A percentile compares a stretch with the other conserved stretches of the same genome.
These are phyloP conservation scores for Stratiolaelaps scimitus DNA, from an alignment of 1,140 invertebrate genomes.

Conservation along the genomic window DNA sequence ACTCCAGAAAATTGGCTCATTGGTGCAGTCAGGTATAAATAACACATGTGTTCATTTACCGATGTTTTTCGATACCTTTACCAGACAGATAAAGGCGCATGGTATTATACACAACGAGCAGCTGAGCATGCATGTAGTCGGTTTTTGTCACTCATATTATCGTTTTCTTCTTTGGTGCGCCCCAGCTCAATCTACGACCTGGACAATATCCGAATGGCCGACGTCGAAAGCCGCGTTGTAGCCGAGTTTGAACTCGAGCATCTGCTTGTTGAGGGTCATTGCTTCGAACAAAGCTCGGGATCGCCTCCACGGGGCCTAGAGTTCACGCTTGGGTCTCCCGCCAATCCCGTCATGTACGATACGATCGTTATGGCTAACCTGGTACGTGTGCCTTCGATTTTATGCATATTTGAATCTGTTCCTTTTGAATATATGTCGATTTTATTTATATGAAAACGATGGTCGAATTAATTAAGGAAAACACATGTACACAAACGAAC, in stretches of 20 bases:
- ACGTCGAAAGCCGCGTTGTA: conserved; percentile 43
- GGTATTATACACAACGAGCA: too few species aligned
- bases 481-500: conserved; percentile 4
- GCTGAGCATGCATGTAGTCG: not conserved
- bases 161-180: not conserved
- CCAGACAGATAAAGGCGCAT: not conserved
- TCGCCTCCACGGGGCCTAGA: conserved; percentile 92
- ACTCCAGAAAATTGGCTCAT: conserved; percentile 99
- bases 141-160: too few species aligned
- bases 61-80: not conserved
- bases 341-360: conserved; percentile 63
- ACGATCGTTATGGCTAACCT: conserved; percentile 99
- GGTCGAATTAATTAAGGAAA: not conserved
- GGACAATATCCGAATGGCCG: conserved; percentile 80
- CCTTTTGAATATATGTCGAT: not conserved
- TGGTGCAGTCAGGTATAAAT: conserved; percentile 65
- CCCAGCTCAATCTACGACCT: conserved; percentile 79
- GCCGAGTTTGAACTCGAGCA: conserved; percentile 86
- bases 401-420: not conserved
- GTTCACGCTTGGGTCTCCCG: conserved; percentile 77
- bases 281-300: conserved; percentile 77
- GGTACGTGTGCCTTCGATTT: conserved; percentile 37
- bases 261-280: conserved; percentile 80
- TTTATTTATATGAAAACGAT: not conserved
- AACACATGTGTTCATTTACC: not conserved